Conservation (phyloP, 2,113 vertebrate genomes). For the Lepus timidus region DNA sequence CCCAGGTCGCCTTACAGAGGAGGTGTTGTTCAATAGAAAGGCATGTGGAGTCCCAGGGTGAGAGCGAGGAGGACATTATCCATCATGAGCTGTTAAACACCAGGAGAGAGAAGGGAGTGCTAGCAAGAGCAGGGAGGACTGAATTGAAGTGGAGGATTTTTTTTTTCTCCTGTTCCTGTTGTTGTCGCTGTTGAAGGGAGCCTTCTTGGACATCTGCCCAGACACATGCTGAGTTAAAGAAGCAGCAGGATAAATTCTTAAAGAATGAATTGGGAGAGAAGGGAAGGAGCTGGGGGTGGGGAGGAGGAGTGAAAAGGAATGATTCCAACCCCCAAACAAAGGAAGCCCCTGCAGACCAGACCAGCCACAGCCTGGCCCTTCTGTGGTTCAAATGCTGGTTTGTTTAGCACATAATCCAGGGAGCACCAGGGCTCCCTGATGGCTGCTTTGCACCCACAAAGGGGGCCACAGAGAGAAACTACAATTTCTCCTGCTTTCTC, state of each 20-base stretch:
- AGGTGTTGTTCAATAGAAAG: constrained; percentile 89
- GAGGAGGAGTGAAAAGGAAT: constrained; percentile 78
- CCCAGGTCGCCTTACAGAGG: constrained; percentile 90
- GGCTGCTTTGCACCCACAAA: constrained; percentile 71
- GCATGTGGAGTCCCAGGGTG: constrained; percentile 80
- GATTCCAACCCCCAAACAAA: constrained; percentile 84
- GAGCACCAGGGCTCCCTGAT: constrained; percentile 4
- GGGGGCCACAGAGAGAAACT: constrained; percentile 46
- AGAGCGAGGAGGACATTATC: constrained; percentile 83
- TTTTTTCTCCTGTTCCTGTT: constrained; percentile 76
- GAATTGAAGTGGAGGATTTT: constrained; percentile 86
- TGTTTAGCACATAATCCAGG: constrained; percentile 58
- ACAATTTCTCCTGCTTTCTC: constrained; percentile 46
- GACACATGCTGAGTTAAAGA: constrained; percentile 94
- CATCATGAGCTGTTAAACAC: constrained; percentile 88
- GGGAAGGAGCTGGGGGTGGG: constrained; percentile 81
- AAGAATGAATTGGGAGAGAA: constrained; percentile 86
- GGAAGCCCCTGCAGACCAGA: constrained; percentile 72
- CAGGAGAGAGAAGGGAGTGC: constrained; percentile 67
- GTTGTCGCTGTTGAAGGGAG: constrained; percentile 87
- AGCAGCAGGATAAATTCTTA: constrained; percentile 87
- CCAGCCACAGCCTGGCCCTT: constrained; percentile 60
- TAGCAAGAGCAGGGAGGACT: constrained; percentile 53
- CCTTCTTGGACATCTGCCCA: constrained; percentile 98
- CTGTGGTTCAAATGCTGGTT: constrained; percentile 74